Base-by-base conservation (phyloP, 2,113 vertebrate genomes). In the Boulengeromyrus knoepffleri region DNA sequence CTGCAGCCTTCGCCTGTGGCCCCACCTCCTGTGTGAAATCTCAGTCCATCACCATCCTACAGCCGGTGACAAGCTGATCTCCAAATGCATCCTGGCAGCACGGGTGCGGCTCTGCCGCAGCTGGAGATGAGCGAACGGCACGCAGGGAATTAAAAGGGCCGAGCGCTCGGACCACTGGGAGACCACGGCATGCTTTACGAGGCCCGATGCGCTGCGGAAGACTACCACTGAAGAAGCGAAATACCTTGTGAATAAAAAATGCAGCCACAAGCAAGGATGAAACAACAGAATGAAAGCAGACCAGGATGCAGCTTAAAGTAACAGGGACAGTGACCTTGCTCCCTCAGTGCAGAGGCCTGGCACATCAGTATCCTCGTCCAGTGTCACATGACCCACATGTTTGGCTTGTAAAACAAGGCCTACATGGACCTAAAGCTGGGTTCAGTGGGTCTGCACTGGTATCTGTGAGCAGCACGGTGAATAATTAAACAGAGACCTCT, bases 401-500 rank as follows among this genome's bases (percentile, higher is more conserved):
- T n/a, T 47, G 50, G 31, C 47, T 53, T 74, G 83, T 87, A 66
- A 46, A 87, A 87, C 89, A 52, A 24, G 89, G 84, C 24, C 83
- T 62, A 21, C 89, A 49, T 66, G 17, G 19, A 62, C 27, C 17
- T 90, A 49, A 85, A 70, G 58, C 52, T 36, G 27, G 31, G 15
- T 66, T 58, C 52, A 70, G 58, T 74, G 42, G 84, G n/a, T 56
- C 13, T 42, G 56, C n/a, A 66, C 52, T 36, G 46, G 27, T 46
- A 50, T 62, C n/a, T 39, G 42, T 13, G 52, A 58, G 52, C 58
- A n/a, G 15, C 10, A 42, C 12, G 74, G 39, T 31, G 31, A 89
- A 80, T 89, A 85, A 85, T 85, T 85, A 89, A 84, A 58, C 77
- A 85, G 21, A 4, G 39, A 53, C 83, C 39, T 85, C 52, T 52